Evolutionary conservation across 2,888 invertebrate genomes (phyloP).

Genomic region (Rotaria macrura): DNA sequence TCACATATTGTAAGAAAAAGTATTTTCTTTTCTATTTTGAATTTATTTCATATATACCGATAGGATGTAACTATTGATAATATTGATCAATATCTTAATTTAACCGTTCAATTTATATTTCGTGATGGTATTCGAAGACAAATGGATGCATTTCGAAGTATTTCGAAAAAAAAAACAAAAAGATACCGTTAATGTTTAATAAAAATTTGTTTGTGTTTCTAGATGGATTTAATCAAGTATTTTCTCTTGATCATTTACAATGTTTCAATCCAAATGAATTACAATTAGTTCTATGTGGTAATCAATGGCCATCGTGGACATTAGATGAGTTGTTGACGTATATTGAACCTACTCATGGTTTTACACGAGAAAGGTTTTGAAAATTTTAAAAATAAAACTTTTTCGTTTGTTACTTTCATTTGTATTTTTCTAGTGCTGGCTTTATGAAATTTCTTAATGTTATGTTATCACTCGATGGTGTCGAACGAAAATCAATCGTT

Average conservation of each 20-base stretch:
- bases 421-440: constrained; percentile 63
- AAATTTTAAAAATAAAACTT: constrained; percentile 45
- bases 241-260: constrained; percentile 67
- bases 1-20: constrained; percentile 54
- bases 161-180: neutral
- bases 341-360: constrained; percentile 79
- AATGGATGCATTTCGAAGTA: constrained; percentile 64
- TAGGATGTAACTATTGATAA: constrained; percentile 68
- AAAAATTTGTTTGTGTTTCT: constrained; percentile 32
- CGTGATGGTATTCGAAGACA: constrained; percentile 80
- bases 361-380: constrained; percentile 73
- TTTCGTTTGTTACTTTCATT: no score
- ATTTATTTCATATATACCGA: no score
- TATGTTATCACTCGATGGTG: constrained; percentile 72
- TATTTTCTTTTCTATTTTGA: neutral
- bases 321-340: constrained; percentile 86
- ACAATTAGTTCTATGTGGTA: constrained; percentile 75
- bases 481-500: constrained; percentile 88
- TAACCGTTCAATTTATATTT: constrained; percentile 70
- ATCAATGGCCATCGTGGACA: constrained; percentile 86
- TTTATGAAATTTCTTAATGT: constrained; percentile 89
- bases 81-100: constrained; percentile 79
- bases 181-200: no score
- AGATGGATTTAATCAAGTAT: constrained; percentile 55
- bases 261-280: constrained; percentile 73